A percentile compares a stretch with the other conserved stretches of the same genome.
phyloP scores from a whole-genome alignment of 2,888 invertebrate genomes.

The Agrilus cyanescens region DNA sequence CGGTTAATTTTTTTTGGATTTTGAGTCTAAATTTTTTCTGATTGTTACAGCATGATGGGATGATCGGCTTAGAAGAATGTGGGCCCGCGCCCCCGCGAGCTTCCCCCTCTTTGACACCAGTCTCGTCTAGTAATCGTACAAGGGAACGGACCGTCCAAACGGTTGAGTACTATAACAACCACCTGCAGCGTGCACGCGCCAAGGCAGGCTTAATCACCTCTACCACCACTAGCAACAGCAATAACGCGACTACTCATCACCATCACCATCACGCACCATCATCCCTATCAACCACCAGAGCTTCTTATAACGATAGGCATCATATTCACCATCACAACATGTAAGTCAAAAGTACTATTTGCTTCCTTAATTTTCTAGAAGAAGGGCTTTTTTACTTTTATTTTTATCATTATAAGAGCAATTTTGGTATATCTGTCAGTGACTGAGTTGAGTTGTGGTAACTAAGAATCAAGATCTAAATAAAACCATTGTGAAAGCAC shows the following conservation, averaged over 20 bases:
- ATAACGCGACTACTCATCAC: constrained; percentile 24
- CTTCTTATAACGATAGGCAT: constrained; percentile 33
- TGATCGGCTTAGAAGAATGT: constrained; percentile 39
- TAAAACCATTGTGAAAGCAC: background rate
- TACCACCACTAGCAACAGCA: constrained; percentile 28
- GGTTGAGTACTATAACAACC: constrained; percentile 43
- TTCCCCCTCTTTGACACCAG: constrained; percentile 19
- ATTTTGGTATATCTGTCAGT: no score
- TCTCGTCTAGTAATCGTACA: constrained; percentile 13
- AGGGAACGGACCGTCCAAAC: constrained; percentile 39
- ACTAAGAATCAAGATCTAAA: no score
- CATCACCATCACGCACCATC: constrained; percentile 21
- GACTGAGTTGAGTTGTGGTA: no score
- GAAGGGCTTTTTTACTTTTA: no score
- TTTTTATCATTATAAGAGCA: no score
- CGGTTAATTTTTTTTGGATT: constrained; percentile 1
- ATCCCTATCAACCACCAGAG: constrained; percentile 26
- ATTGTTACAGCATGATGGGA: constrained; percentile 37
- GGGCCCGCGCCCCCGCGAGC: constrained; percentile 36
- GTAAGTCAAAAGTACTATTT: background rate
- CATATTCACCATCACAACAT: constrained; percentile 20
- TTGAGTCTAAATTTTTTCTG: constrained; percentile 1
- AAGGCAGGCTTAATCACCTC: constrained; percentile 35
- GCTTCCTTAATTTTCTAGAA: no score
- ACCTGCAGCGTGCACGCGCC: constrained; percentile 38